A percentile compares a stretch with the other conserved stretches of the same genome.
Conservation (phyloP, 2,797 vertebrate species). For the Alcedo atthis region DNA sequence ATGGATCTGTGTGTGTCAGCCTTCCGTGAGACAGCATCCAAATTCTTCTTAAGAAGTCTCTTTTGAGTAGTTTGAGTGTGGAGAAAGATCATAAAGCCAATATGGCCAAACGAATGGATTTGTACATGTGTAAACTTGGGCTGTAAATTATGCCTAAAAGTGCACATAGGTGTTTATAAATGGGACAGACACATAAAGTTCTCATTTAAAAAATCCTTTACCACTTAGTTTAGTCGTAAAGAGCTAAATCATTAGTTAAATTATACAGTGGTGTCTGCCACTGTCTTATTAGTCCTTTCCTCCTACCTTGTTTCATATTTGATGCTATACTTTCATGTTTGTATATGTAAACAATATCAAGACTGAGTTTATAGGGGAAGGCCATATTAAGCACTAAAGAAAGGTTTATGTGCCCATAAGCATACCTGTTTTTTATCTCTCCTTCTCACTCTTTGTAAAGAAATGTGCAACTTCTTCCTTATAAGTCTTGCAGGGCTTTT, state of each 20-base stretch:
- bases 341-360: background rate
- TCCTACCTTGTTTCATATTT: background rate
- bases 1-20: background rate
- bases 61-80: background rate
- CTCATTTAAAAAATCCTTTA: background rate
- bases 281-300: background rate
- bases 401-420: background rate
- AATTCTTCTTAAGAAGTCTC: background rate
- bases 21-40: background rate
- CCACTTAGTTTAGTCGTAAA: background rate
- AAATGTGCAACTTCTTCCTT: background rate
- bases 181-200: background rate
- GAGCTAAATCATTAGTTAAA: background rate
- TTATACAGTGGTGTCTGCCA: background rate
- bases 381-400: background rate
- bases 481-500: background rate
- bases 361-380: background rate
- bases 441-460: background rate
- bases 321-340: background rate
- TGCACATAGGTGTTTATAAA: background rate
- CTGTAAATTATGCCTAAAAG: background rate
- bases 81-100: background rate
- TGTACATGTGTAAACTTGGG: background rate
- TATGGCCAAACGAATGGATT: background rate
- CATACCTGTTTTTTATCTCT: background rate